A percentile compares a stretch with the other conserved stretches of the same genome.
phyloP scores from a whole-genome alignment of 1,140 invertebrate genomes.

The Drosophila nigromelanica region DNA sequence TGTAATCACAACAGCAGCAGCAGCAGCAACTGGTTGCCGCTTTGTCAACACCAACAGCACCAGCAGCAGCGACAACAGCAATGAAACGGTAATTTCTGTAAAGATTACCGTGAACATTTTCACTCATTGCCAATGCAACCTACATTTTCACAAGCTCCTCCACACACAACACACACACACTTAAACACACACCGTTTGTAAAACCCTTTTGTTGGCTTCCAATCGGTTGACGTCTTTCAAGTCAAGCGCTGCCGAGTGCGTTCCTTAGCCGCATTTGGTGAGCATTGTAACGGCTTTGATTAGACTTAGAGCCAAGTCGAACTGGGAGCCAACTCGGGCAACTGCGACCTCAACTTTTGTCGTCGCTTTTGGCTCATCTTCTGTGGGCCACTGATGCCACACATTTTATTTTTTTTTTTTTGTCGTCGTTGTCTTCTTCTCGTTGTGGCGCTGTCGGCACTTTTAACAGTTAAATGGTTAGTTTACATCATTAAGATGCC shows the following conservation, averaged over 20 bases:
- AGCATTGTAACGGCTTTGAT: slow-evolving; percentile 76
- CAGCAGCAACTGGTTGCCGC: slow-evolving; percentile 33
- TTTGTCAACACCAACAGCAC: slow-evolving; percentile 46
- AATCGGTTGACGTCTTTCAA: slow-evolving; percentile 25
- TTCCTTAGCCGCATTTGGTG: slow-evolving; percentile 66
- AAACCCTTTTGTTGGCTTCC: slow-evolving; percentile 19
- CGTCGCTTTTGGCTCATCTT: slow-evolving; percentile 55
- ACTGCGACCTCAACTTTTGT: slow-evolving; percentile 44
- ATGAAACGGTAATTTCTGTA: slow-evolving; percentile 72
- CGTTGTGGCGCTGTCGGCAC: slow-evolving; percentile 58
- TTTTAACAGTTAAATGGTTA: slow-evolving; percentile 78
- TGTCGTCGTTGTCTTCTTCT: neutral
- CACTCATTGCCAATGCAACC: slow-evolving; percentile 72
- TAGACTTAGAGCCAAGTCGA: slow-evolving; percentile 43
- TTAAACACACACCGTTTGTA: neutral
- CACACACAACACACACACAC: slow-evolving; percentile 1
- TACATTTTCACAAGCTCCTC: slow-evolving; percentile 57
- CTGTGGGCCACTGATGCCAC: slow-evolving; percentile 35
- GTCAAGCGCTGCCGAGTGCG: slow-evolving; percentile 41
- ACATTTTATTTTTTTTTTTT: slow-evolving; percentile 24
- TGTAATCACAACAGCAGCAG: slow-evolving; percentile 57
- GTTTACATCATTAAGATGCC: slow-evolving; percentile 79
- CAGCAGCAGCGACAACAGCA: slow-evolving; percentile 39
- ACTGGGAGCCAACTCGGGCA: neutral
- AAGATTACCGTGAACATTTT: slow-evolving; percentile 66